phyloP scores from a whole-genome alignment of 2,888 invertebrate species.

The Mongoloraphidia duomilia region DNA sequence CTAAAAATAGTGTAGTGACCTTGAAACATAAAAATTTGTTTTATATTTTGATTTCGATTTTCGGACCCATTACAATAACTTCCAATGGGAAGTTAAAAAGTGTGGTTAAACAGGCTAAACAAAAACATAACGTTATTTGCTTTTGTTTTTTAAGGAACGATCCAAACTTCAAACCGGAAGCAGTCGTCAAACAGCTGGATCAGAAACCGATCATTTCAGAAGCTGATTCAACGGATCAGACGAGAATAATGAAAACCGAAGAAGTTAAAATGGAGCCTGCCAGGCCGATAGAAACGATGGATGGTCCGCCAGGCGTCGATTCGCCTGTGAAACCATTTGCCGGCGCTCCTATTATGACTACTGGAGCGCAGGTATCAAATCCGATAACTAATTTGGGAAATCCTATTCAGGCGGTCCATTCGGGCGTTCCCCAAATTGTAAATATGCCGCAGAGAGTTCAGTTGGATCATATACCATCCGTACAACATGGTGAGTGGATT shows the following conservation, averaged over 20 bases:
- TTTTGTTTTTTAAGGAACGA: conserved; percentile 2
- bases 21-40: too few relatives aligned
- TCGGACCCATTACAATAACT: too few relatives aligned
- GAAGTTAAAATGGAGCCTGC: not conserved
- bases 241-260: conserved; percentile 14
- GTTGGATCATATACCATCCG: too few relatives aligned
- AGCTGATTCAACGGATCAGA: conserved; percentile 29
- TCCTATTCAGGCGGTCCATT: too few relatives aligned
- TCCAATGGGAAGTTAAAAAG: too few relatives aligned
- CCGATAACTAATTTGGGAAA: too few relatives aligned
- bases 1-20: too few relatives aligned
- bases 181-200: conserved; percentile 17
- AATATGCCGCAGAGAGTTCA: too few relatives aligned
- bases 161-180: conserved; percentile 10
- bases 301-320: conserved; percentile 5
- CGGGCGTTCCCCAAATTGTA: too few relatives aligned
- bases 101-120: not conserved
- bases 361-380: too few relatives aligned
- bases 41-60: too few relatives aligned
- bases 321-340: not conserved
- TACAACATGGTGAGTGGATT: too few relatives aligned
- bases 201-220: conserved; percentile 29
- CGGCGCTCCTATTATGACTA: not conserved
- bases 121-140: conserved; percentile 8
- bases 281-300: not conserved